Evolutionary conservation across 2,797 vertebrate species (phyloP), one percentile per base, ranked within the genome.

Genomic region (Rhinichthys osculus): DNA sequence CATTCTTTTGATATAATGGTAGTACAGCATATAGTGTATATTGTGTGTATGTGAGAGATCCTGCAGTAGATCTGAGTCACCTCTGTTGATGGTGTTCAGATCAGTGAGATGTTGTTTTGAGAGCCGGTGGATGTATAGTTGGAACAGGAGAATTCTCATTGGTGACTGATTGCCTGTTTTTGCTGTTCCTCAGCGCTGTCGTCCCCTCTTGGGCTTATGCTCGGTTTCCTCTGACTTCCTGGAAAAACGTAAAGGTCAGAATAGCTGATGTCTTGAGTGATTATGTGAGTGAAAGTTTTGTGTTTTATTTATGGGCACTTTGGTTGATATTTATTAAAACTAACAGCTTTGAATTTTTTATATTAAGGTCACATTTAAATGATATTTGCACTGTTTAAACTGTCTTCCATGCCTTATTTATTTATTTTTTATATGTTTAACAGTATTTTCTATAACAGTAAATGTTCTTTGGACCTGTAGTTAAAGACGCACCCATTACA

Each of bases 191-290:
- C 59, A 1, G 59, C 19, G n/a, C 42, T 47, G 17, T 50, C 10
- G 38, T 52, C n/a, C 17, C 82, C 44, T 77, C 44, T 66, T 67
- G 72, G 59, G 30, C 59, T 77, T 62, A 67, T 67, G 44, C 59
- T 74, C 21, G 33, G 40, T 64, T 83, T 84, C 62, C 72, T 52
- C 42, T 77, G 82, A 84, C 82, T 77, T 84, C 82, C 72, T 84
- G 72, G 72, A 84, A 77, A 82, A 67, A 67, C 4, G 17, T 23
- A 84, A 77, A 84, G 72, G 82, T 84, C 82, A 84, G 62, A 74
- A 67, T 84, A 54, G 35, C 59, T 40, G 23, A 52, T 77, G 82
- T 83, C 59, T 40, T 84, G 33, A 54, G 59, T 83, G 72, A 52
- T 76, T 83, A 62, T 83, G 72, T 54, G 23, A 83, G 62, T 62